Evolutionary conservation across 2,113 vertebrate genomes (phyloP).

Genomic region (Scopus umbretta): DNA sequence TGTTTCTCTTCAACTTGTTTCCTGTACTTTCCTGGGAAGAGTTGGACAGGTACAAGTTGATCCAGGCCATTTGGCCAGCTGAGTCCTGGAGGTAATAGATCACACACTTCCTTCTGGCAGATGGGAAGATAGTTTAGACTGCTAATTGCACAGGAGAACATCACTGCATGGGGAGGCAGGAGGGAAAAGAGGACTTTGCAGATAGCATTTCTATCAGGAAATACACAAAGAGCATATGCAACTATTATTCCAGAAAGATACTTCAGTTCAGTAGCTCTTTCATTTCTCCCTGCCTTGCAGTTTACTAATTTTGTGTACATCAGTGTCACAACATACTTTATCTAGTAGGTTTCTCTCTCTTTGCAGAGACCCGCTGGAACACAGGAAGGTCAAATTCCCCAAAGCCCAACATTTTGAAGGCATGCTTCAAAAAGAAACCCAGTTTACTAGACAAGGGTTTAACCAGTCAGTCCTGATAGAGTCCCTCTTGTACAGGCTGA

Average conservation of each 20-base stretch:
- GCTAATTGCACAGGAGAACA: background rate
- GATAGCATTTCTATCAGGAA: background rate
- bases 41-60: background rate
- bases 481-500: background rate
- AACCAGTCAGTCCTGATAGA: background rate
- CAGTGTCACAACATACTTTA: background rate
- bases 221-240: background rate
- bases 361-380: background rate
- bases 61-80: background rate
- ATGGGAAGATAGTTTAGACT: background rate
- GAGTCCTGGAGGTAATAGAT: background rate
- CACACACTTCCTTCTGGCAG: background rate
- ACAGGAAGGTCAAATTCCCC: background rate
- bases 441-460: background rate
- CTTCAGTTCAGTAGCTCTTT: background rate
- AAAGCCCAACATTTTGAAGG: background rate
- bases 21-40: background rate
- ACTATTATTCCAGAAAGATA: fast-evolving
- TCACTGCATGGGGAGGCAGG: background rate
- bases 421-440: background rate
- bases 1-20: background rate
- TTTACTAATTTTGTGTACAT: background rate
- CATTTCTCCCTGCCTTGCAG: background rate
- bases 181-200: background rate
- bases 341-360: background rate